These are phyloP conservation scores for Oreochromis aureus DNA, from an alignment of 2,113 vertebrate species.

Conservation along the genomic window DNA sequence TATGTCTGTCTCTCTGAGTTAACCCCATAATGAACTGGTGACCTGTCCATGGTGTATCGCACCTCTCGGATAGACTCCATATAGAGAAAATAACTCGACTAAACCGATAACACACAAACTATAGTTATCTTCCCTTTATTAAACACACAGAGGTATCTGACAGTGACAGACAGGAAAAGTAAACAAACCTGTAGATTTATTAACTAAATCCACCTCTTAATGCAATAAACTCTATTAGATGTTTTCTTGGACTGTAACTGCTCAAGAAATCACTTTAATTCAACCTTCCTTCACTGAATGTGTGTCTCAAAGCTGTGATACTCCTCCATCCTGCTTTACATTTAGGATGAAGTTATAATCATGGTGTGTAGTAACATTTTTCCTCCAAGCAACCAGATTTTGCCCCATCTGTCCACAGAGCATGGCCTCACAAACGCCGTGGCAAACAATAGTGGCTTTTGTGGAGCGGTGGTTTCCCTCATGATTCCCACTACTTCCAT, in stretches of 20 bases:
- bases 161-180: neutral
- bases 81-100: rapidly evolving
- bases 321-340: neutral
- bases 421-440: rapidly evolving
- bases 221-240: neutral
- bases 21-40: neutral
- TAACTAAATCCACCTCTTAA: neutral
- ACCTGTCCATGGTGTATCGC: neutral
- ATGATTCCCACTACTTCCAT: neutral
- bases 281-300: neutral
- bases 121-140: neutral
- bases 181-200: neutral
- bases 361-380: neutral
- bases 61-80: neutral
- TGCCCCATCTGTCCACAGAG: neutral
- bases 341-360: neutral
- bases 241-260: neutral
- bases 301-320: neutral
- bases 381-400: neutral
- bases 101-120: rapidly evolving
- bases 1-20: neutral
- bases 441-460: neutral
- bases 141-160: neutral
- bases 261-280: neutral
- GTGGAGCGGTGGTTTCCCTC: neutral